Evolutionary conservation across 2,888 invertebrate genomes (phyloP).

Genomic region (Polyommatus icarus): DNA sequence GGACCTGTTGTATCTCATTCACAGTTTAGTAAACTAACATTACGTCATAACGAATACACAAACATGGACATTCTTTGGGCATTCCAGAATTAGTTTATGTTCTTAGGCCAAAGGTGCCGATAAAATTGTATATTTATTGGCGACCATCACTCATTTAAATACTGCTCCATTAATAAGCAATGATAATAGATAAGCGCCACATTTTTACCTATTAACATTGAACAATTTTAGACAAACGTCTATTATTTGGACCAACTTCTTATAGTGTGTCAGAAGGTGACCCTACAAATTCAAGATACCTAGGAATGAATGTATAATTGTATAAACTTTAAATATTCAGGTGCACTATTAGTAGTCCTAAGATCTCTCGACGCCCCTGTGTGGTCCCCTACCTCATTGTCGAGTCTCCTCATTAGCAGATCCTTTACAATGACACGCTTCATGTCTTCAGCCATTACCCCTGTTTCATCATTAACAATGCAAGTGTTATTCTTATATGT

Average conservation of each 20-base stretch:
- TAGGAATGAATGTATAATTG: not conserved
- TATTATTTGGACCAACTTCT: no score
- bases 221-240: no score
- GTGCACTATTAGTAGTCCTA: conserved; percentile 13
- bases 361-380: conserved; percentile 22
- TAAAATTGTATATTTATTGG: not conserved
- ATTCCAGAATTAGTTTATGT: not conserved
- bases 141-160: not conserved
- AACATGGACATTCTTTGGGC: not conserved
- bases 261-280: not conserved
- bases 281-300: not conserved
- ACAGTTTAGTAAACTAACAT: not conserved
- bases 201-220: no score
- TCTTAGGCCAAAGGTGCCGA: not conserved
- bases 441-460: conserved; percentile 26
- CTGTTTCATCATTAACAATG: conserved; percentile 29
- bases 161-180: not conserved
- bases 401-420: conserved; percentile 45
- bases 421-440: conserved; percentile 49
- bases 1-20: not conserved
- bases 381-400: conserved; percentile 30
- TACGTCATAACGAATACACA: not conserved
- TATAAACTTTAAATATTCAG: conserved; percentile 13
- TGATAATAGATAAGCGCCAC: not conserved
- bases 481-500: conserved; percentile 25